These are phyloP conservation scores for Pseudoatta argentina DNA, from an alignment of 1,140 invertebrate species.

Conservation along the genomic window DNA sequence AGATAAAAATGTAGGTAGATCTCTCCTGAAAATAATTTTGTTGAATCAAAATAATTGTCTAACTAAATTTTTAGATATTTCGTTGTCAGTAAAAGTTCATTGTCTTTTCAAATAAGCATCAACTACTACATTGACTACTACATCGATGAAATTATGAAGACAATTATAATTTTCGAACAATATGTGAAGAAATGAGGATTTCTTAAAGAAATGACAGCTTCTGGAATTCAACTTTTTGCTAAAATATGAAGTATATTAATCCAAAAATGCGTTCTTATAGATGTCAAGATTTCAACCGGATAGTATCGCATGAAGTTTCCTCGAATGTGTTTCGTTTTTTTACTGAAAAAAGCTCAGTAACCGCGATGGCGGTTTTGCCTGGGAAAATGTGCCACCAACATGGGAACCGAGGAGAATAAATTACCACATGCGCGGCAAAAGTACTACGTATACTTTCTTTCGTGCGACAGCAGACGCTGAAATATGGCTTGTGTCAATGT, in stretches of 20 bases:
- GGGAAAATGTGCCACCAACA: slow-evolving; percentile 16
- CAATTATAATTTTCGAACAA: neutral
- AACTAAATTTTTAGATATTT: too few relatives aligned
- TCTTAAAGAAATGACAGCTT: neutral
- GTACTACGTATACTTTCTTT: slow-evolving; percentile 26
- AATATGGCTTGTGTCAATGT: slow-evolving; percentile 51
- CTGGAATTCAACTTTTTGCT: neutral
- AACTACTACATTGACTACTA: too few relatives aligned
- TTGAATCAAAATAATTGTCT: too few relatives aligned
- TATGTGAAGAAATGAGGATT: too few relatives aligned
- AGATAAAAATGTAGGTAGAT: too few relatives aligned
- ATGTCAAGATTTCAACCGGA: slow-evolving; percentile 26
- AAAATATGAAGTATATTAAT: slow-evolving; percentile 11
- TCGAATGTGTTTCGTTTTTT: slow-evolving; percentile 8
- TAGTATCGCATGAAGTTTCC: slow-evolving; percentile 12
- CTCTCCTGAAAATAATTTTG: too few relatives aligned
- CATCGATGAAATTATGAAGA: neutral
- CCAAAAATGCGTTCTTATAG: neutral
- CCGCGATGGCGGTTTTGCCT: neutral
- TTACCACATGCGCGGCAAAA: slow-evolving; percentile 47
- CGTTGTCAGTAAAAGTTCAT: too few relatives aligned
- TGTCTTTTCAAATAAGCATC: too few relatives aligned
- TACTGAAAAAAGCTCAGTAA: slow-evolving; percentile 32
- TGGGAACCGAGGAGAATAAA: slow-evolving; percentile 46
- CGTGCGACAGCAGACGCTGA: slow-evolving; percentile 27